Percentiles rank a stretch among this genome's conserved stretches.
These are phyloP conservation scores for Botia kubotai DNA, from an alignment of 2,797 vertebrate genomes.

Conservation along the genomic window DNA sequence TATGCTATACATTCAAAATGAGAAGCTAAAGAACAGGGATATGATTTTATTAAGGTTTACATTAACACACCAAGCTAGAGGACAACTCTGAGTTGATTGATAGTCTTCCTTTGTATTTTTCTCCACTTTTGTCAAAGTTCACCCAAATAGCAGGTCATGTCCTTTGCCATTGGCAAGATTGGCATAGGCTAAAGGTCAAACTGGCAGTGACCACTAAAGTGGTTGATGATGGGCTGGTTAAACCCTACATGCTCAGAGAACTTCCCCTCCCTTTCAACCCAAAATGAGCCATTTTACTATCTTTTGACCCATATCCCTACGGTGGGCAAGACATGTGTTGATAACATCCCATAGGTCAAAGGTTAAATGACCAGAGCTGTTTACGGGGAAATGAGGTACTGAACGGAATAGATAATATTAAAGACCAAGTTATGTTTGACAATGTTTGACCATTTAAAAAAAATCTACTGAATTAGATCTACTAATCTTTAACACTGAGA, in stretches of 20 bases:
- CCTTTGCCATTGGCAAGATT: constrained; percentile 10
- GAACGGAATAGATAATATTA: not conserved
- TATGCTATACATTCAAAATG: not conserved
- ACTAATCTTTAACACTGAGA: no score
- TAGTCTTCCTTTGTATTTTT: constrained; percentile 1
- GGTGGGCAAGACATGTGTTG: constrained; percentile 59
- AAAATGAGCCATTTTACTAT: constrained; percentile 63
- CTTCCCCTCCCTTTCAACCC: constrained; percentile 35
- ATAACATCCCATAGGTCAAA: constrained; percentile 65
- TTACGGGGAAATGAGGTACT: constrained; percentile 59
- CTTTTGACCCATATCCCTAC: constrained; percentile 70
- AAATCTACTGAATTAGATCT: not conserved
- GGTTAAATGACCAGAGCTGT: constrained; percentile 73
- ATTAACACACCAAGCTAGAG: no score
- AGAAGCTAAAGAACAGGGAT: not conserved
- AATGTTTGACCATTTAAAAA: not conserved
- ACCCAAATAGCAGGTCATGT: not conserved
- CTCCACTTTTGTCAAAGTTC: constrained; percentile 13
- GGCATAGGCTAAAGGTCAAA: constrained; percentile 43
- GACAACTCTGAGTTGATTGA: not conserved
- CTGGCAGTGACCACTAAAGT: constrained; percentile 61
- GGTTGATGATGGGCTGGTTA: constrained; percentile 63
- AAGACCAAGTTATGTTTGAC: no score
- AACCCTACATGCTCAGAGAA: constrained; percentile 42
- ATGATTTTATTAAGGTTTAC: not conserved